A percentile compares a stretch with the other conserved stretches of the same genome.
phyloP scores from a whole-genome alignment of 2,888 invertebrate genomes.

The Maniola hyperantus region DNA sequence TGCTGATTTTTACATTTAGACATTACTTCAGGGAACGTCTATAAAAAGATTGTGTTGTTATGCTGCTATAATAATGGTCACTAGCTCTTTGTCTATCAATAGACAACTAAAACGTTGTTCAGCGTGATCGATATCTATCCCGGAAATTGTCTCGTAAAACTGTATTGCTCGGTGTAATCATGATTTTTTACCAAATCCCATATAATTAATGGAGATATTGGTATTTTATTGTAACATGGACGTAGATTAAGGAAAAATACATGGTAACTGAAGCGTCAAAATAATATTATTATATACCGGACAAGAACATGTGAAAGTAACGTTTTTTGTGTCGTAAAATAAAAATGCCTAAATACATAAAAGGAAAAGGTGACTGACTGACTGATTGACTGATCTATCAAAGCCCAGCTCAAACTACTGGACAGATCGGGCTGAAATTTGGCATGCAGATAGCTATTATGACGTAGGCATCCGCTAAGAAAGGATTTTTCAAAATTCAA shows the following conservation, averaged over 20 bases:
- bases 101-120: slow-evolving; percentile 17
- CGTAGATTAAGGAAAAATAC: neutral
- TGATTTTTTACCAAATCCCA: slow-evolving; percentile 18
- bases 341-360: too few relatives aligned
- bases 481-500: too few relatives aligned
- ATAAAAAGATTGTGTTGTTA: too few relatives aligned
- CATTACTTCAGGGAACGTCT: too few relatives aligned
- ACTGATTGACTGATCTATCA: too few relatives aligned
- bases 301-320: neutral
- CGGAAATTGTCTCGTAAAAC: slow-evolving; percentile 22
- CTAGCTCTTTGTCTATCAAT: neutral
- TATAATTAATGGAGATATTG: slow-evolving; percentile 19
- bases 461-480: too few relatives aligned
- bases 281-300: neutral
- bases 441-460: too few relatives aligned
- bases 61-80: neutral
- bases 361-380: too few relatives aligned
- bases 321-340: too few relatives aligned
- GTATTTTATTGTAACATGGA: slow-evolving; percentile 1
- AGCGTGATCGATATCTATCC: slow-evolving; percentile 23
- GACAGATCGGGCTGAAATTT: too few relatives aligned
- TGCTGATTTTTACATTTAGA: too few relatives aligned
- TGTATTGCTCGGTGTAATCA: slow-evolving; percentile 21
- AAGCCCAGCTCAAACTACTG: too few relatives aligned
- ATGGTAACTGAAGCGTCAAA: neutral